A percentile compares a stretch with the other conserved stretches of the same genome.
Evolutionary conservation across 2,113 vertebrate species (phyloP).

Genomic region (Thymallus thymallus): DNA sequence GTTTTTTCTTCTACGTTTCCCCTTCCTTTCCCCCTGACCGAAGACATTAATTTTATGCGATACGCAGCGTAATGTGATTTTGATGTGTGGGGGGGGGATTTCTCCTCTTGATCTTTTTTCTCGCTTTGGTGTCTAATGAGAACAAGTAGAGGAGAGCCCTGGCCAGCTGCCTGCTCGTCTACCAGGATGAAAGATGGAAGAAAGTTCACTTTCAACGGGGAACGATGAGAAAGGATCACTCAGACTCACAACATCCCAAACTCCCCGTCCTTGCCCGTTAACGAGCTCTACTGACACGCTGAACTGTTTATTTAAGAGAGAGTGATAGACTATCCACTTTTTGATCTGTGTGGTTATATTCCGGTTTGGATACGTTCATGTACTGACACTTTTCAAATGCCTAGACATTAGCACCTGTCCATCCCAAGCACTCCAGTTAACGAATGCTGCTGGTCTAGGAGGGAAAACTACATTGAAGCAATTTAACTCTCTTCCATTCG

Average conservation of each 20-base stretch:
- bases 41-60: conserved; percentile 23
- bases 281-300: not conserved
- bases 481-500: not conserved
- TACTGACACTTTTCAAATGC: not conserved
- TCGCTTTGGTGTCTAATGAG: not conserved
- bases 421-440: not conserved
- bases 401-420: no score
- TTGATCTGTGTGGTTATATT: conserved; percentile 29
- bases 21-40: not conserved
- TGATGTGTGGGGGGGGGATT: conserved; percentile 12
- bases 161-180: not conserved
- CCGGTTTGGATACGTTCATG: conserved; percentile 24
- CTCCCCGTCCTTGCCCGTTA: not conserved
- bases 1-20: not conserved
- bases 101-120: not conserved
- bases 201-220: not conserved
- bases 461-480: not conserved
- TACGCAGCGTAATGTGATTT: conserved; percentile 35
- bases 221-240: not conserved
- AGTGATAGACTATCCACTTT: not conserved
- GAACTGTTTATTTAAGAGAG: not conserved
- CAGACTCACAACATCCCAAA: not conserved
- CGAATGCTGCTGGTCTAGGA: not conserved
- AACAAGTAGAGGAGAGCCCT: not conserved
- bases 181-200: not conserved